These are phyloP conservation scores for Rhopalosiphum padi DNA, from an alignment of 1,140 invertebrate genomes.

Conservation along the genomic window DNA sequence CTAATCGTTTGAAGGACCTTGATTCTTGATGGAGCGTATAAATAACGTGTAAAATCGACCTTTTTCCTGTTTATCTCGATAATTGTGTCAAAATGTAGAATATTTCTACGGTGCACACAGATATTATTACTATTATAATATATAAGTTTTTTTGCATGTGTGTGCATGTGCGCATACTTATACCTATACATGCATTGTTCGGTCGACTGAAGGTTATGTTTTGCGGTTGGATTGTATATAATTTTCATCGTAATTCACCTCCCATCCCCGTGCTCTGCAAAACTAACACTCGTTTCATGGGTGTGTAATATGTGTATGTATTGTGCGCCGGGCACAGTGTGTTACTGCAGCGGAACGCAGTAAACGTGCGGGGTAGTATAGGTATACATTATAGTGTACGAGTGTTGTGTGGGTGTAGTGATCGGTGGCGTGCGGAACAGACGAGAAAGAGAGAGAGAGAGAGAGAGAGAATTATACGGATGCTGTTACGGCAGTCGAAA, in stretches of 20 bases:
- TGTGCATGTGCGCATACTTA: neutral
- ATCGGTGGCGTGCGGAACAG: neutral
- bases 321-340: neutral
- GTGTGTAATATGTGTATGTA: neutral
- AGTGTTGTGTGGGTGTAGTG: neutral
- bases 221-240: slow-evolving; percentile 7
- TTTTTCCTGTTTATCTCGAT: neutral
- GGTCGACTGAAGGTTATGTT: neutral
- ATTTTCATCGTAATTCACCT: slow-evolving; percentile 22
- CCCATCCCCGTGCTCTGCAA: neutral
- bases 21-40: neutral
- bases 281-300: neutral
- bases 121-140: neutral
- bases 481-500: neutral
- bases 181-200: neutral
- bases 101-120: neutral
- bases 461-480: slow-evolving; percentile 22
- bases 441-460: neutral
- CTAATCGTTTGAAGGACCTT: neutral
- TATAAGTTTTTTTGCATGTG: neutral
- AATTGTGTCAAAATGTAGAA: neutral
- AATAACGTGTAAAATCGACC: neutral
- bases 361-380: neutral
- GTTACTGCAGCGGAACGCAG: neutral
- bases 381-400: neutral